Percentiles rank a stretch among this genome's conserved stretches.
These are phyloP conservation scores for Cephus sareptanus DNA, from an alignment of 2,888 invertebrate genomes.

Conservation along the genomic window DNA sequence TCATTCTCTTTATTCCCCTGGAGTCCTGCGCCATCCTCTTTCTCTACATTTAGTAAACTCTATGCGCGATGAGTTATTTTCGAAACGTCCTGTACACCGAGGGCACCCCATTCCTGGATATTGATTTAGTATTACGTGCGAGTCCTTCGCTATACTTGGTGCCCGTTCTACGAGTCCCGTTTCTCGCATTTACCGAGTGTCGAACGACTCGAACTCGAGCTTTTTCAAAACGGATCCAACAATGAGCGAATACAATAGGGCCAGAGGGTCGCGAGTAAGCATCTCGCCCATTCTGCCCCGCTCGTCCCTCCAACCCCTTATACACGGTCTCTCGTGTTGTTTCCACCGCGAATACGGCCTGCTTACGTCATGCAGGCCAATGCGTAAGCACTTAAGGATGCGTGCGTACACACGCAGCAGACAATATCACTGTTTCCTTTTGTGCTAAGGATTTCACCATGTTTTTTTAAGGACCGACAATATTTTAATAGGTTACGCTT, in stretches of 20 bases:
- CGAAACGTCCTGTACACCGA: slow-evolving; percentile 49
- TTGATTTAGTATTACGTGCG: slow-evolving; percentile 61
- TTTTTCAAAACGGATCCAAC: slow-evolving; percentile 48
- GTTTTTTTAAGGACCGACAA: neutral
- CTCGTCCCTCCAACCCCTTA: neutral
- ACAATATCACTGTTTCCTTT: neutral
- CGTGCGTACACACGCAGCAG: neutral
- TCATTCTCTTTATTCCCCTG: neutral
- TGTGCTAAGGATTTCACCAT: neutral
- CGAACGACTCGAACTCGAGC: slow-evolving; percentile 35
- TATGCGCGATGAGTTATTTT: slow-evolving; percentile 30
- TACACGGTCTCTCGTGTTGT: neutral
- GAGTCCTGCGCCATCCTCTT: neutral
- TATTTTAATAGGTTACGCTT: neutral
- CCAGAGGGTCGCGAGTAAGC: slow-evolving; percentile 11
- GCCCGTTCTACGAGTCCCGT: slow-evolving; percentile 39
- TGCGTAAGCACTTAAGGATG: neutral
- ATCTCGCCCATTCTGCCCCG: neutral
- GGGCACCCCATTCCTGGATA: slow-evolving; percentile 50
- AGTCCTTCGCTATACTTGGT: slow-evolving; percentile 41
- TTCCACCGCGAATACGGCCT: neutral
- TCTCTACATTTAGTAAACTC: neutral
- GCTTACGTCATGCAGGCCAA: neutral
- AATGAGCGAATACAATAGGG: slow-evolving; percentile 31
- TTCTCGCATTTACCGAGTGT: slow-evolving; percentile 42